These are phyloP conservation scores for Ancistrus triradiatus DNA, from an alignment of 2,113 vertebrate genomes.

Conservation along the genomic window DNA sequence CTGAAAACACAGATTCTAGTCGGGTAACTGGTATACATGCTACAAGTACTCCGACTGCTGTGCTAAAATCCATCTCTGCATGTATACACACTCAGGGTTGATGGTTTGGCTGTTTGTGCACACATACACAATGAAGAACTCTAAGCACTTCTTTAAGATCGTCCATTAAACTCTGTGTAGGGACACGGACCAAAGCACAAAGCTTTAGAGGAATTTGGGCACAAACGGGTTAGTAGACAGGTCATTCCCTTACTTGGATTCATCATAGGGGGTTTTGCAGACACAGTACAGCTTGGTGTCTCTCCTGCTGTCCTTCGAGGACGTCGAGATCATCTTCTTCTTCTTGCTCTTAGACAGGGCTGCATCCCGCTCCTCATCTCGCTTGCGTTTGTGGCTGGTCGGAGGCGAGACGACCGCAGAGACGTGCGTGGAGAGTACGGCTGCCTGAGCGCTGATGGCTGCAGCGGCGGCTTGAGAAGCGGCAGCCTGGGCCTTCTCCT, in stretches of 20 bases:
- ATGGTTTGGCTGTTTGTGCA: no score
- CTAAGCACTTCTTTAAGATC: no score
- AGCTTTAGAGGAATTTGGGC: no score
- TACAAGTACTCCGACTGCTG: no score
- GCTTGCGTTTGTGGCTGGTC: constrained; percentile 83
- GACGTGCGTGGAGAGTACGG: constrained; percentile 49
- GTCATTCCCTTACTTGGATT: constrained; percentile 96
- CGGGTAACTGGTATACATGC: no score
- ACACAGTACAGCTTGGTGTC: constrained; percentile 98
- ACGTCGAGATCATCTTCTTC: constrained; percentile 96
- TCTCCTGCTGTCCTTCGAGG: constrained; percentile 95
- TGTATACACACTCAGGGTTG: no score
- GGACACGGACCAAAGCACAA: no score
- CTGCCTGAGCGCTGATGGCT: constrained; percentile 55
- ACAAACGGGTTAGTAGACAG: no score
- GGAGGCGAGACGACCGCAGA: constrained; percentile 36
- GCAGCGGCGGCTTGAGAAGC: constrained; percentile 62
- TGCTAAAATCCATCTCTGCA: no score
- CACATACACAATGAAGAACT: no score
- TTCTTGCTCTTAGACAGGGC: constrained; percentile 86
- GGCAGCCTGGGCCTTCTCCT: constrained; percentile 79
- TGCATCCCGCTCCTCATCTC: constrained; percentile 79
- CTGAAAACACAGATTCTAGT: no score
- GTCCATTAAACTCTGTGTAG: no score
- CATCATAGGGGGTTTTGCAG: constrained; percentile 97